These are phyloP conservation scores for Drosophila paramelanica DNA, from an alignment of 2,888 invertebrate genomes.

Conservation along the genomic window DNA sequence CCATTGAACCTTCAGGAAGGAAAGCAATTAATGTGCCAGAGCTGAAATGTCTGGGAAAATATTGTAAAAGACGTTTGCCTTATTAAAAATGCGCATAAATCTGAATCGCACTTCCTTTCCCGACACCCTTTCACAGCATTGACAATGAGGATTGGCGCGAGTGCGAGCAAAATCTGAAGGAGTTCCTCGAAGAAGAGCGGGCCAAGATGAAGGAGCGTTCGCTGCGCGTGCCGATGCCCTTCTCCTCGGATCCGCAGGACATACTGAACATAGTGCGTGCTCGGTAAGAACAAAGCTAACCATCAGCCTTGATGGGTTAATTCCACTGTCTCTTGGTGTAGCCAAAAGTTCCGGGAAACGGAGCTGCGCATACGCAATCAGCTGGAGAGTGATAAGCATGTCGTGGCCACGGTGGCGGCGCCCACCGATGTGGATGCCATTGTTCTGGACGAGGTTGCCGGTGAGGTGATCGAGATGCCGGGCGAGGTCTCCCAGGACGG, in stretches of 20 bases:
- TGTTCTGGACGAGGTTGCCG: constrained; percentile 47
- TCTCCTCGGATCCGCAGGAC: constrained; percentile 81
- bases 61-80: constrained; percentile 23
- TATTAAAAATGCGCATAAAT: constrained; percentile 17
- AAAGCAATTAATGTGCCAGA: constrained; percentile 54
- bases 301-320: not conserved
- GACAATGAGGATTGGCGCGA: constrained; percentile 83
- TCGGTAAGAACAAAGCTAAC: constrained; percentile 65
- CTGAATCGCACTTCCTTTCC: not conserved
- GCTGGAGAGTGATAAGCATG: constrained; percentile 70
- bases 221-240: constrained; percentile 70
- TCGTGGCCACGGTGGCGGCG: constrained; percentile 23
- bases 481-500: constrained; percentile 46
- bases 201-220: constrained; percentile 83
- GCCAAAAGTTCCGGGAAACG: constrained; percentile 82
- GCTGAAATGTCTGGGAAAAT: constrained; percentile 35
- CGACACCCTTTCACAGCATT: constrained; percentile 64
- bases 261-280: constrained; percentile 82
- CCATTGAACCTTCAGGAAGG: constrained; percentile 14
- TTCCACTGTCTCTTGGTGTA: constrained; percentile 23
- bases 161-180: constrained; percentile 82
- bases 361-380: constrained; percentile 79
- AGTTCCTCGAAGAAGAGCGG: constrained; percentile 82
- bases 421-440: constrained; percentile 16
- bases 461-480: constrained; percentile 38